Percentiles rank a stretch among this genome's conserved stretches.
Evolutionary conservation across 2,888 invertebrate species (phyloP).

Genomic region (Apamea sordens): DNA sequence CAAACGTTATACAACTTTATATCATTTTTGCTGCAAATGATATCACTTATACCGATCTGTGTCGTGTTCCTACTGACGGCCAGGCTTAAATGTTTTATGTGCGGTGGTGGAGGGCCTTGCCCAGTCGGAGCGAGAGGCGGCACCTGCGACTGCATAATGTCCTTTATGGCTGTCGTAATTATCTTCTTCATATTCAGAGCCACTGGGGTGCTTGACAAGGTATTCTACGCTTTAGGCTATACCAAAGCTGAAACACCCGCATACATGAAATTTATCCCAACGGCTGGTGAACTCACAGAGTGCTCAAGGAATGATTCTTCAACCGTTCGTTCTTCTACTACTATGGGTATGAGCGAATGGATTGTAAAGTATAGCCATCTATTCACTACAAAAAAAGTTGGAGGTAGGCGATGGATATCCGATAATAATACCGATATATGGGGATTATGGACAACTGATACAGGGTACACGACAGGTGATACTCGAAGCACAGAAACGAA

Average conservation of each 20-base stretch:
- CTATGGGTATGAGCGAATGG: conserved; percentile 41
- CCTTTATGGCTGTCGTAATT: conserved; percentile 77
- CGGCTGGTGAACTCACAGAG: conserved; percentile 79
- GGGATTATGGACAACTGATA: neutral
- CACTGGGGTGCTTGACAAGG: conserved; percentile 81
- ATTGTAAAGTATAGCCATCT: conserved; percentile 40
- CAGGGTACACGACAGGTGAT: neutral
- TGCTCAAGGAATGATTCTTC: conserved; percentile 76
- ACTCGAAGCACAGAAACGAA: conserved; percentile 20
- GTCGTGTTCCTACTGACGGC: conserved; percentile 81
- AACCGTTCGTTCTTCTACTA: conserved; percentile 42
- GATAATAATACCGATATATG: neutral
- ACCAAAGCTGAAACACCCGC: conserved; percentile 70
- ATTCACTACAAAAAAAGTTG: neutral
- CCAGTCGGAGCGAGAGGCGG: conserved; percentile 79
- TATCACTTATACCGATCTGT: conserved; percentile 84
- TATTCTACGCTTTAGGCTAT: conserved; percentile 83
- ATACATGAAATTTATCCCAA: conserved; percentile 73
- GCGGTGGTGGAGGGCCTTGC: conserved; percentile 82
- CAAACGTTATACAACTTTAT: conserved; percentile 85
- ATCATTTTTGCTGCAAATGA: conserved; percentile 82
- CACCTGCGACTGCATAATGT: conserved; percentile 82
- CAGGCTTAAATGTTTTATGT: conserved; percentile 81
- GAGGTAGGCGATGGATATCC: rapidly evolving
- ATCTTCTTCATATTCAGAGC: conserved; percentile 82